These are phyloP conservation scores for Apis laboriosa DNA, from an alignment of 1,140 invertebrate species.

Conservation along the genomic window DNA sequence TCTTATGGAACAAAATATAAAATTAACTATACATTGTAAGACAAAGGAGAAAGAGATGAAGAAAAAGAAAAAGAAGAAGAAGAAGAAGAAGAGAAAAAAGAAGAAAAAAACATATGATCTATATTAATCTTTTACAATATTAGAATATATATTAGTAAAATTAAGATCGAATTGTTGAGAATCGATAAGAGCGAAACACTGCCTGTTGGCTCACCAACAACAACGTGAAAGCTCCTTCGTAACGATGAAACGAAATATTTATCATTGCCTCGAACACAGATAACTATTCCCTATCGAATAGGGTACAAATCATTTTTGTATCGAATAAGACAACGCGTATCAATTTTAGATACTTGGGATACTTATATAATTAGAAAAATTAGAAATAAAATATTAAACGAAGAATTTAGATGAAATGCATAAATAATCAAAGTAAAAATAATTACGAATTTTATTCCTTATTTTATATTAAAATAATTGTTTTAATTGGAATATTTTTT, in stretches of 20 bases:
- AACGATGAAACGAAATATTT: conserved; percentile 17
- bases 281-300: conserved; percentile 39
- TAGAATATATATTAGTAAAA: neutral
- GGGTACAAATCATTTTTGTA: conserved; percentile 54
- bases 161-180: conserved; percentile 17
- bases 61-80: too few species aligned
- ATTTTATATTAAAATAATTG: conserved; percentile 50
- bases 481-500: conserved; percentile 53
- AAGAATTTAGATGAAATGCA: conserved; percentile 25
- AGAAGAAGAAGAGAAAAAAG: too few species aligned
- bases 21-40: neutral
- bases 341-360: conserved; percentile 32
- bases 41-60: neutral
- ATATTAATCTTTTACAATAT: neutral
- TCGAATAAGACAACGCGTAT: conserved; percentile 39
- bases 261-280: conserved; percentile 20
- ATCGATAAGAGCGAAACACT: conserved; percentile 51
- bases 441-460: conserved; percentile 46
- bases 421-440: conserved; percentile 8
- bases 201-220: conserved; percentile 41
- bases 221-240: conserved; percentile 22
- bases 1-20: neutral
- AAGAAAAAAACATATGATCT: neutral
- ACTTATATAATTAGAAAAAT: conserved; percentile 19
- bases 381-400: conserved; percentile 41